These are phyloP conservation scores for Cynopterus sphinx DNA, from an alignment of 2,797 vertebrate species.

Conservation along the genomic window DNA sequence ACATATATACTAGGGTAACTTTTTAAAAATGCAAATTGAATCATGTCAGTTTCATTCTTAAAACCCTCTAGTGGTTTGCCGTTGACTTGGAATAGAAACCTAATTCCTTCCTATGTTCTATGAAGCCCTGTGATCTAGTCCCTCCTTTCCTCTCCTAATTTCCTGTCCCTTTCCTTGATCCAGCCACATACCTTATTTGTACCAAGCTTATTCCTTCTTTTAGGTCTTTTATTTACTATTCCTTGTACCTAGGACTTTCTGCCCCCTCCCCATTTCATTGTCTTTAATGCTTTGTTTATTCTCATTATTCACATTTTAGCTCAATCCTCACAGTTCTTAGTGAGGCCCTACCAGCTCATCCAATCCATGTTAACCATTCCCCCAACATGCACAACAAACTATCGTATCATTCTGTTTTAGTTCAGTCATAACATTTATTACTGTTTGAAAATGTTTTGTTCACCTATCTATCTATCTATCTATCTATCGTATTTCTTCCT, in stretches of 20 bases:
- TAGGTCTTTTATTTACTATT: neutral
- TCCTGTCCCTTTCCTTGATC: neutral
- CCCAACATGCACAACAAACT: neutral
- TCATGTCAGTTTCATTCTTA: neutral
- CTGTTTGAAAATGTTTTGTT: neutral
- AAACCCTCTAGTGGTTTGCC: conserved; percentile 17
- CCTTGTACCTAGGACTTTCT: neutral
- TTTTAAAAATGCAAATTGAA: neutral
- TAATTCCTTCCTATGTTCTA: neutral
- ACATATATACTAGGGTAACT: neutral
- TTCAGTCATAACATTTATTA: conserved; percentile 27
- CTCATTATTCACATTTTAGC: neutral
- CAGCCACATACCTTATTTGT: neutral
- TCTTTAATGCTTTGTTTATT: neutral
- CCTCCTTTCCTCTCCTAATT: neutral
- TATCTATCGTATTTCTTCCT: neutral
- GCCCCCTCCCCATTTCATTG: neutral
- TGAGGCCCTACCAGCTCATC: neutral
- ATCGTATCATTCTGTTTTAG: neutral
- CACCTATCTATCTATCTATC: neutral
- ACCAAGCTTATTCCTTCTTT: neutral
- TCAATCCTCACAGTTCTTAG: neutral
- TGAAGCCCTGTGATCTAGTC: neutral
- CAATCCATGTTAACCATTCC: neutral
- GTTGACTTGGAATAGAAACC: neutral